These are phyloP conservation scores for Enteromius afrohamiltoni DNA, from an alignment of 2,797 vertebrate species.

Conservation along the genomic window DNA sequence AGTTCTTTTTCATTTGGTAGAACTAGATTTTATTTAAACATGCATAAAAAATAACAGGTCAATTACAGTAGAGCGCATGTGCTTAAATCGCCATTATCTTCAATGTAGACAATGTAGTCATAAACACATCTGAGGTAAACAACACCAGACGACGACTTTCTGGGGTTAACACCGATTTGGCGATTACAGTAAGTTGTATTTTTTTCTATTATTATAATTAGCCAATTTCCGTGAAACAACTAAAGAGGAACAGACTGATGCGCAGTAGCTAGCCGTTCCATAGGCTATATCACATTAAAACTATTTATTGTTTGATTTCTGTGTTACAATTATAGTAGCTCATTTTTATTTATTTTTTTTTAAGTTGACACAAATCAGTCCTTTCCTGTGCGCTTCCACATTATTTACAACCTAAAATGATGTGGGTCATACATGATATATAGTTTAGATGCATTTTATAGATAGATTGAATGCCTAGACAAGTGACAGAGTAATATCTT, in stretches of 20 bases:
- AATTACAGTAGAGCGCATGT: background rate
- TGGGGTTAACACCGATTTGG: background rate
- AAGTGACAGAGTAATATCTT: slow-evolving; percentile 17
- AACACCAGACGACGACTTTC: too few species aligned
- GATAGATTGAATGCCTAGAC: background rate
- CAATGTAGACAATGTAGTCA: too few species aligned
- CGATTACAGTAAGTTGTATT: background rate
- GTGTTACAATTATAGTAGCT: too few species aligned
- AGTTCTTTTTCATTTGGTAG: background rate
- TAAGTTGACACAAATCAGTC: too few species aligned
- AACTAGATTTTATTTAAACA: background rate
- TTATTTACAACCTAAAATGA: too few species aligned
- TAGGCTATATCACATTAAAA: background rate
- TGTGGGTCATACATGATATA: too few species aligned
- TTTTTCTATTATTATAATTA: background rate
- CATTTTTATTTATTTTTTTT: too few species aligned
- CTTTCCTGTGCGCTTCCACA: too few species aligned
- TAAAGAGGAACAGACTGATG: background rate
- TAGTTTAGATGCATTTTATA: background rate
- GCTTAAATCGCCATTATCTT: background rate
- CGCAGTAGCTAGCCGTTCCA: background rate
- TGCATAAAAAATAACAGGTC: background rate
- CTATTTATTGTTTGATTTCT: background rate
- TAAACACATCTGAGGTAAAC: background rate
- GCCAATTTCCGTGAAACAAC: background rate